A percentile compares a stretch with the other conserved stretches of the same genome.
These are phyloP conservation scores for Amblyopsis rosae DNA, from an alignment of 2,113 vertebrate species.

Conservation along the genomic window DNA sequence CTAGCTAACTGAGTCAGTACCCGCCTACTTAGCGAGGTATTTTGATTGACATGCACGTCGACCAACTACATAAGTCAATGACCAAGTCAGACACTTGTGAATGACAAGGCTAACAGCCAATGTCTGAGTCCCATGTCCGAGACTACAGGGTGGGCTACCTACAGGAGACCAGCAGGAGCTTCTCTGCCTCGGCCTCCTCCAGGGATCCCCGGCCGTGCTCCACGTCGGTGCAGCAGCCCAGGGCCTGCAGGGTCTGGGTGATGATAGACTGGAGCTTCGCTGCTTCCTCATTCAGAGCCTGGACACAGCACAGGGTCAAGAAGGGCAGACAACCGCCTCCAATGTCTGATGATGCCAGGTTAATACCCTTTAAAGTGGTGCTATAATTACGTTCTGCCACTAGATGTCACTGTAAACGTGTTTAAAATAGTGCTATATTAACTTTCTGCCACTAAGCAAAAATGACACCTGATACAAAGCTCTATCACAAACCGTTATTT, in stretches of 20 bases:
- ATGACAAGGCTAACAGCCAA: neutral
- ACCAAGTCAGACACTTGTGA: too few species aligned
- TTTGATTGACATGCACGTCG: too few species aligned
- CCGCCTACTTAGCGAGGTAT: too few species aligned
- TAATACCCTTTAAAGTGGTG: too few species aligned
- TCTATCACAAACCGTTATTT: constrained; percentile 54
- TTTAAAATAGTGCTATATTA: neutral
- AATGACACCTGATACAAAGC: neutral
- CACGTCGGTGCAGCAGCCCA: constrained; percentile 80
- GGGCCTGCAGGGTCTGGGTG: constrained; percentile 78
- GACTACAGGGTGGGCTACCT: constrained; percentile 10
- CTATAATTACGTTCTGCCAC: too few species aligned
- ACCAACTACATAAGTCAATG: too few species aligned
- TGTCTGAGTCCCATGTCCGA: neutral
- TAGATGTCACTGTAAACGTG: too few species aligned
- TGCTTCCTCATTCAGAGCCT: constrained; percentile 76
- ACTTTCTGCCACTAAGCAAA: neutral
- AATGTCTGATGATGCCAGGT: too few species aligned
- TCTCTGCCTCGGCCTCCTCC: constrained; percentile 83
- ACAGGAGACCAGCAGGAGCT: constrained; percentile 80
- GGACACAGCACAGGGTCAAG: neutral
- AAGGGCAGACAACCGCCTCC: neutral
- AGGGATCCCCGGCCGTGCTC: constrained; percentile 77
- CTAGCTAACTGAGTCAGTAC: too few species aligned
- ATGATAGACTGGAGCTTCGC: constrained; percentile 75